These are phyloP conservation scores for Phoebastria nigripes DNA, from an alignment of 2,797 vertebrate genomes.

Conservation along the genomic window DNA sequence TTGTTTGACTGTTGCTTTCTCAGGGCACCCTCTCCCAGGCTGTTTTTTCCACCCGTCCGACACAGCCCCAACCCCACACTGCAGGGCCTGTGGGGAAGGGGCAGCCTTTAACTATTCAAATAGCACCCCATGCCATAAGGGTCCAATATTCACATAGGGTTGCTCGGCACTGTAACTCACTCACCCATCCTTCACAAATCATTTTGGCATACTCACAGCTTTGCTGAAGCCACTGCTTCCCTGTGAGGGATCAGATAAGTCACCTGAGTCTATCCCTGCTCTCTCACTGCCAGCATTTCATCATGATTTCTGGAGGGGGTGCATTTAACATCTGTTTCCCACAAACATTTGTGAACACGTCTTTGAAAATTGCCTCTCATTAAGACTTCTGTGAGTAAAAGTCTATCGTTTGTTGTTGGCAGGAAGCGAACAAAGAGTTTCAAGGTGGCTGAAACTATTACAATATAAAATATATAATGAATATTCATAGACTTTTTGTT, in stretches of 20 bases:
- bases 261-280: background rate
- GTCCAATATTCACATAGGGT: background rate
- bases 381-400: constrained; percentile 12
- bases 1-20: background rate
- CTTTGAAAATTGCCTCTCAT: constrained; percentile 24
- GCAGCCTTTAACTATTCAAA: background rate
- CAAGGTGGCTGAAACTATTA: constrained; percentile 4
- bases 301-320: background rate
- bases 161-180: background rate
- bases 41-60: background rate
- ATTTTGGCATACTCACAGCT: background rate
- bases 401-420: background rate
- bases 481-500: constrained; percentile 16
- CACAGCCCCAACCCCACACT: background rate
- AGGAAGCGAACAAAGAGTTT: background rate
- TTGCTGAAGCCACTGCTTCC: background rate
- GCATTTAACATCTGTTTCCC: constrained; percentile 10
- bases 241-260: background rate
- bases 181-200: background rate
- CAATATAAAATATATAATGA: background rate
- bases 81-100: background rate
- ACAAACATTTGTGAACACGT: background rate
- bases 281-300: background rate
- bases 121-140: background rate
- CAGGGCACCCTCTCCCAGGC: background rate